A percentile compares a stretch with the other conserved stretches of the same genome.
Conservation (phyloP, 2,113 vertebrate species). For the Hoplias malabaricus region DNA sequence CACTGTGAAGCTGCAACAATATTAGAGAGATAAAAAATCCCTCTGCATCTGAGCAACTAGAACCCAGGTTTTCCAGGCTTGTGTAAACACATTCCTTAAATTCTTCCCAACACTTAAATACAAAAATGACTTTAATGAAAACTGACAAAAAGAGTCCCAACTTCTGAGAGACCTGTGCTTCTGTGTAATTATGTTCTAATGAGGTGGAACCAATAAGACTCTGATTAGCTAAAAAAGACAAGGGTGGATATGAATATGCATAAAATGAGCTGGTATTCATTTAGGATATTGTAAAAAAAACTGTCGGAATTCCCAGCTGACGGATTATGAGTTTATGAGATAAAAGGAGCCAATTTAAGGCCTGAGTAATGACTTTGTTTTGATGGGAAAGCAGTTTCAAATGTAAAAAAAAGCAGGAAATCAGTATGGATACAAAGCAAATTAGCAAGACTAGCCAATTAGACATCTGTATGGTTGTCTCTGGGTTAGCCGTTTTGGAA, state of each 20-base stretch:
- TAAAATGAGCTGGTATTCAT: background rate
- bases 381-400: background rate
- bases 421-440: background rate
- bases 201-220: slow-evolving; percentile 33
- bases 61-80: no score
- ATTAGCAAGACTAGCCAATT: background rate
- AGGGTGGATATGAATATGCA: background rate
- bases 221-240: background rate
- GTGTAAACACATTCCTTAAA: no score
- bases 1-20: no score
- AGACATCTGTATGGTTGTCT: background rate
- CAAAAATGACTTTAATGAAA: slow-evolving; percentile 12
- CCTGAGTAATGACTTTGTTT: background rate
- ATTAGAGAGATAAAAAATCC: no score
- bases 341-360: background rate
- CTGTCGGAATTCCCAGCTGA: background rate
- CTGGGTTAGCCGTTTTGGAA: background rate
- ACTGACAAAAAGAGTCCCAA: slow-evolving; percentile 43
- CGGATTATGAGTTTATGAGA: background rate
- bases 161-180: slow-evolving; percentile 28
- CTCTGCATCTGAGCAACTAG: no score
- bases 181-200: slow-evolving; percentile 39
- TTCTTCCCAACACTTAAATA: no score
- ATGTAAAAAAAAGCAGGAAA: background rate
- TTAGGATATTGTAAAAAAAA: background rate